These are phyloP conservation scores for Salvelinus sp. DNA, from an alignment of 2,113 vertebrate species.

Conservation along the genomic window DNA sequence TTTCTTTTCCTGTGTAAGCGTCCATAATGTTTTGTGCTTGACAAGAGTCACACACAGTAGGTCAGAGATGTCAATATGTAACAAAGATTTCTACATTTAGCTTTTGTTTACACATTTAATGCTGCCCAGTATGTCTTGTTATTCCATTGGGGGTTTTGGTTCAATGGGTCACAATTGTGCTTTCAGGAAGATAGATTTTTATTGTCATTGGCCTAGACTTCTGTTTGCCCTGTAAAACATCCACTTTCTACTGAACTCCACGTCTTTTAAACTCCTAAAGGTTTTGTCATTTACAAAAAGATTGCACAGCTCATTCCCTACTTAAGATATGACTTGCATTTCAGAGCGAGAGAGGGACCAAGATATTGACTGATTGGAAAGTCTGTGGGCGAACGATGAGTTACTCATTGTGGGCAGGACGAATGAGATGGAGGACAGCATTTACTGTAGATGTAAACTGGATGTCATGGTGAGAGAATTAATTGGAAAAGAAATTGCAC, in stretches of 20 bases:
- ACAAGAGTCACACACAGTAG: not conserved
- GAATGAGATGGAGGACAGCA: slow-evolving; percentile 10
- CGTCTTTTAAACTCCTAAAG: not conserved
- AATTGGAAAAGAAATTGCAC: slow-evolving; percentile 32
- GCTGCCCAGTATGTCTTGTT: slow-evolving; percentile 23
- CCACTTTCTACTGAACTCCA: not conserved
- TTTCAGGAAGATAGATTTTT: not conserved
- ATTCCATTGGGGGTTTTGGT: not conserved
- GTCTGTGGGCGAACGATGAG: slow-evolving; percentile 48
- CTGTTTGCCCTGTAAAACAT: not conserved
- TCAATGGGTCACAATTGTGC: not conserved
- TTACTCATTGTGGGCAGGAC: slow-evolving; percentile 61
- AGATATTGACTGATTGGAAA: slow-evolving; percentile 51
- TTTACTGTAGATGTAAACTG: slow-evolving; percentile 21
- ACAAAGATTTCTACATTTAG: not conserved
- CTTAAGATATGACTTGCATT: slow-evolving; percentile 51
- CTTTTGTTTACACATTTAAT: not conserved
- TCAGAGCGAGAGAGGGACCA: slow-evolving; percentile 20
- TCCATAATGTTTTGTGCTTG: not conserved
- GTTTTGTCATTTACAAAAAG: slow-evolving; percentile 7
- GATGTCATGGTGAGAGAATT: slow-evolving; percentile 47
- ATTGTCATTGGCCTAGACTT: not conserved
- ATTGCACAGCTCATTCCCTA: slow-evolving; percentile 55
- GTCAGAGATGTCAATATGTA: not conserved
- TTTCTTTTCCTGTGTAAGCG: not conserved